Conservation (phyloP, 2,888 invertebrate species). For the Sinotaia quadrata region DNA sequence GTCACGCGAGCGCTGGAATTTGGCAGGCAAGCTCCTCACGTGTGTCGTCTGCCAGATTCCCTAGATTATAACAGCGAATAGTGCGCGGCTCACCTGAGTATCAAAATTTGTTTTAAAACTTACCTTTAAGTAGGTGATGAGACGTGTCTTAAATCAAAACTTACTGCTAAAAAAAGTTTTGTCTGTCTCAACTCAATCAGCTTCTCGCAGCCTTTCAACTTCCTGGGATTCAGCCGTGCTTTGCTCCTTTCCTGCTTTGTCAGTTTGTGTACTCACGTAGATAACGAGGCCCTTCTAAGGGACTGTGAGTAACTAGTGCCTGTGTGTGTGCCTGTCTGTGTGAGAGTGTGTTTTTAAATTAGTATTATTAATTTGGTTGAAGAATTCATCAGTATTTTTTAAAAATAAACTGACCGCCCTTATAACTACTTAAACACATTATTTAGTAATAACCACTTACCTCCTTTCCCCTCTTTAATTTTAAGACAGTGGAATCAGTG, state of each 20-base stretch:
- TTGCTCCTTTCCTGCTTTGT: conserved; percentile 7
- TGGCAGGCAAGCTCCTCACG: conserved; percentile 7
- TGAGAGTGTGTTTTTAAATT: too few species aligned
- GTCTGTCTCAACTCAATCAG: background rate
- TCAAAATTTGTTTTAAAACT: background rate
- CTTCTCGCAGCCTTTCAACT: conserved; percentile 12
- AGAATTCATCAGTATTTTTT: too few species aligned
- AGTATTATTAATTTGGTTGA: too few species aligned
- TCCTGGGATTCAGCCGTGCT: conserved; percentile 13
- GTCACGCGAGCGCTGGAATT: conserved; percentile 9
- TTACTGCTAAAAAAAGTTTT: conserved; percentile 7
- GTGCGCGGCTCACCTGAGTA: background rate
- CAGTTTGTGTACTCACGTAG: conserved; percentile 10
- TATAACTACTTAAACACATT: too few species aligned
- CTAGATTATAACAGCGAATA: background rate
- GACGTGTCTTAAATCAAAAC: background rate
- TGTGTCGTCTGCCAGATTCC: conserved; percentile 17
- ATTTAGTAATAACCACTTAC: too few species aligned
- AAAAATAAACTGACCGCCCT: too few species aligned
- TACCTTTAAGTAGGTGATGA: conserved; percentile 1
- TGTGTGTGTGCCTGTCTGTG: too few species aligned
- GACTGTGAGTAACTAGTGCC: background rate
- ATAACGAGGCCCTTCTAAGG: conserved; percentile 5
- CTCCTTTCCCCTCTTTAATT: too few species aligned
- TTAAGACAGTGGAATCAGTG: too few species aligned